These are phyloP conservation scores for Hemitrygon akajei DNA, from an alignment of 2,797 vertebrate species.

Conservation along the genomic window DNA sequence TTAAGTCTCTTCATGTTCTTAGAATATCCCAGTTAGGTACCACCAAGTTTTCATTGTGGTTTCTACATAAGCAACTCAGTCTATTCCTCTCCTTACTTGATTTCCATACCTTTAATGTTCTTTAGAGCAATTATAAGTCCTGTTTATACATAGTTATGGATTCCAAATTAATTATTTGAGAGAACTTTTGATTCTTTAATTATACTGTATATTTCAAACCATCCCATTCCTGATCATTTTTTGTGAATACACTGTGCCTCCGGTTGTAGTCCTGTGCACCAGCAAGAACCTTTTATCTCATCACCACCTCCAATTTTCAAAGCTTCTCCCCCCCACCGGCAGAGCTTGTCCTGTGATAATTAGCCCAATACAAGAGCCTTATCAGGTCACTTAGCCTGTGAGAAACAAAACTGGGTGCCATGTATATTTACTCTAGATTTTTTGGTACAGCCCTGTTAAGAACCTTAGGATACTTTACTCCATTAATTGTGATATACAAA, in stretches of 20 bases:
- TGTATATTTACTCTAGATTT: neutral
- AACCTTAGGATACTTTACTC: too few relatives aligned
- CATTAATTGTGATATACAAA: too few relatives aligned
- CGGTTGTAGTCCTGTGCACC: neutral
- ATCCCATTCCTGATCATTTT: neutral
- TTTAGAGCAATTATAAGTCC: neutral
- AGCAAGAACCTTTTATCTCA: neutral
- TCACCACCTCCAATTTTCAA: neutral
- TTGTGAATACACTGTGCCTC: neutral
- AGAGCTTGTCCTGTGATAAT: neutral
- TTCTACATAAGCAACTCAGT: neutral
- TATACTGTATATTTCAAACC: neutral
- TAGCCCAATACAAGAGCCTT: neutral
- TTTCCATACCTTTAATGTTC: neutral
- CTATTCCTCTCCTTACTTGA: neutral
- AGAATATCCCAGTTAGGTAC: too few relatives aligned
- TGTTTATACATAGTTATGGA: neutral
- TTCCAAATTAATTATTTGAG: neutral
- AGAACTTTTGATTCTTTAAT: neutral
- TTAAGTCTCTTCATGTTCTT: neutral
- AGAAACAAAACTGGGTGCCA: neutral
- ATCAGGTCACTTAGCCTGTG: neutral
- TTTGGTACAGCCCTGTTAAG: too few relatives aligned
- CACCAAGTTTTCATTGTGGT: neutral
- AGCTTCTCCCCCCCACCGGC: neutral